A percentile compares a stretch with the other conserved stretches of the same genome.
Evolutionary conservation across 2,888 invertebrate genomes (phyloP).

Genomic region (Smittia aterrima): DNA sequence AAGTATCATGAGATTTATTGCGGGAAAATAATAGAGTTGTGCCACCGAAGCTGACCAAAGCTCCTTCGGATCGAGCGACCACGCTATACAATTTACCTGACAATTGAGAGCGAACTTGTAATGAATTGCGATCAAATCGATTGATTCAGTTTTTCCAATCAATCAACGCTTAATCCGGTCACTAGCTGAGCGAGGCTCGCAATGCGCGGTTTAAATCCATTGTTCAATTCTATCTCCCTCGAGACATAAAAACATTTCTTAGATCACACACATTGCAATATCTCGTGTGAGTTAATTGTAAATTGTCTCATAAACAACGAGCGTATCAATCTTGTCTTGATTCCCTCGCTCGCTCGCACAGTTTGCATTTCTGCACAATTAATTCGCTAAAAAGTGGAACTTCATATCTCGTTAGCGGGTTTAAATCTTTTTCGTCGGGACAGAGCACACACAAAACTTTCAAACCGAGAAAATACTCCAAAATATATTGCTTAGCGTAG

Average conservation of each 20-base stretch:
- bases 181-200: neutral
- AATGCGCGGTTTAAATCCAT: neutral
- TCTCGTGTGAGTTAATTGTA: neutral
- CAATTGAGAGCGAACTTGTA: neutral
- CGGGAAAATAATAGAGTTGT: slow-evolving; percentile 26
- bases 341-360: neutral
- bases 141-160: neutral
- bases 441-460: neutral
- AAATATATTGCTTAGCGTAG: slow-evolving; percentile 21
- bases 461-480: slow-evolving; percentile 15
- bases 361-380: neutral
- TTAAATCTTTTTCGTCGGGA: neutral
- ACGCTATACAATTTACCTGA: neutral
- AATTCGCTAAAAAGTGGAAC: neutral
- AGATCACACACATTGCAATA: neutral
- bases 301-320: neutral
- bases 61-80: neutral
- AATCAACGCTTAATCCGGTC: neutral
- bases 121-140: neutral
- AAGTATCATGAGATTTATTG: no score
- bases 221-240: no score
- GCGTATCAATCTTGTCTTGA: neutral
- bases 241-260: no score
- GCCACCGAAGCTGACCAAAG: slow-evolving; percentile 5
- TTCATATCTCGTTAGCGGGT: slow-evolving; percentile 9